phyloP scores from a whole-genome alignment of 2,113 vertebrate species.

The Neolamprologus falcicula region DNA sequence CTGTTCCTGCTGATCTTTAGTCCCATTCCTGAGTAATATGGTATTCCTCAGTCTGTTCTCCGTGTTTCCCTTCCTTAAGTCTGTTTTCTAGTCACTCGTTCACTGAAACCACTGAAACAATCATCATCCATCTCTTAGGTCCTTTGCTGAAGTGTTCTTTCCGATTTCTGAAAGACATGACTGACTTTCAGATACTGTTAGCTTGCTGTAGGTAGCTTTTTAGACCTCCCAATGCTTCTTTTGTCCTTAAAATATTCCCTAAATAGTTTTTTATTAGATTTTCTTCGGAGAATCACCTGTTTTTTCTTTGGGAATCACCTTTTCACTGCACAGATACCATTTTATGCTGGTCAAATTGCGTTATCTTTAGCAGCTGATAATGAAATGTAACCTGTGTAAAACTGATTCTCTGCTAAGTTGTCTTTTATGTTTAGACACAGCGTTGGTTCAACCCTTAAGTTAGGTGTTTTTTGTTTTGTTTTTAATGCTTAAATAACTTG shows the following conservation, averaged over 20 bases:
- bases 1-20: not conserved
- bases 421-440: not conserved
- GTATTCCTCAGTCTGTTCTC: not conserved
- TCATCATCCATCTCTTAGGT: not conserved
- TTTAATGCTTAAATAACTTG: not conserved
- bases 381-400: not conserved
- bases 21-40: not conserved
- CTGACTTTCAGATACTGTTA: not conserved
- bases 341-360: not conserved
- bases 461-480: not conserved
- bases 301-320: not conserved
- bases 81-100: not conserved
- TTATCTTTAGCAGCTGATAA: not conserved
- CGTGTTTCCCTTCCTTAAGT: not conserved
- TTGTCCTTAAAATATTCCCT: not conserved
- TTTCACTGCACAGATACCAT: not conserved
- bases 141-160: not conserved
- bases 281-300: accelerated
- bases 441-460: not conserved
- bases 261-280: not conserved
- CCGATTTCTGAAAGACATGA: not conserved
- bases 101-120: not conserved
- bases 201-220: not conserved
- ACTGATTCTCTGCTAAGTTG: not conserved
- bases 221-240: not conserved